A percentile compares a stretch with the other conserved stretches of the same genome.
Conservation (phyloP, 2,888 invertebrate species). For the Rugalucina vietnamica region DNA sequence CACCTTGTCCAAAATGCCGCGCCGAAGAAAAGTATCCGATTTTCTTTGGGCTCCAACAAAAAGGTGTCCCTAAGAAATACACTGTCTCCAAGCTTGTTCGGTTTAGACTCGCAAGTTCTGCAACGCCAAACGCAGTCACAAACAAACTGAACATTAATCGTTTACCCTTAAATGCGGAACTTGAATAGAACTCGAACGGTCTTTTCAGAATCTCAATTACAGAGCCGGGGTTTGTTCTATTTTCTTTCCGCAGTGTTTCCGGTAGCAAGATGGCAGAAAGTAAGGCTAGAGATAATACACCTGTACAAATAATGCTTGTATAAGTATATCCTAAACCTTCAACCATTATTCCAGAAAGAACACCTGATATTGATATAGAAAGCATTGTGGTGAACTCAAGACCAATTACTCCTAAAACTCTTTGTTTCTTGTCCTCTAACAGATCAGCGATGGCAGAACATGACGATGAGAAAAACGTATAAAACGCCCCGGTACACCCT, state of each 20-base stretch:
- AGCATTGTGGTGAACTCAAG: not conserved
- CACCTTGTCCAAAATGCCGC: conserved; percentile 12
- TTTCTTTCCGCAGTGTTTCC: conserved; percentile 21
- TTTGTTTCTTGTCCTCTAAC: not conserved
- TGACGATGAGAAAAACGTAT: conserved; percentile 4
- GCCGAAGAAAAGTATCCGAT: conserved; percentile 42
- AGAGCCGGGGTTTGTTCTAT: not conserved
- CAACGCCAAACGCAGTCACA: conserved; percentile 17
- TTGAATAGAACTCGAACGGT: conserved; percentile 24
- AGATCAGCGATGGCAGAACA: conserved; percentile 31
- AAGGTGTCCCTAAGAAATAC: conserved; percentile 53
- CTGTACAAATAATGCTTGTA: conserved; percentile 16
- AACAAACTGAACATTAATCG: conserved; percentile 22
- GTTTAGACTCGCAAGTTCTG: not conserved
- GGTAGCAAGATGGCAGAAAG: conserved; percentile 18
- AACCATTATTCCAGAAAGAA: conserved; percentile 27
- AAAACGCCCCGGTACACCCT: conserved; percentile 22
- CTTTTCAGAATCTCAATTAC: not conserved
- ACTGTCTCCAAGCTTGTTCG: conserved; percentile 40
- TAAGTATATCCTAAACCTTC: conserved; percentile 28
- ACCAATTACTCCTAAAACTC: conserved; percentile 10
- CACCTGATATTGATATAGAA: not conserved
- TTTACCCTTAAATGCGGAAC: conserved; percentile 23
- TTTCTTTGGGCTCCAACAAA: conserved; percentile 56
- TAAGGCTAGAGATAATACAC: not conserved